Conservation (phyloP, 2,888 invertebrate species). For the Euplexia lucipara region DNA sequence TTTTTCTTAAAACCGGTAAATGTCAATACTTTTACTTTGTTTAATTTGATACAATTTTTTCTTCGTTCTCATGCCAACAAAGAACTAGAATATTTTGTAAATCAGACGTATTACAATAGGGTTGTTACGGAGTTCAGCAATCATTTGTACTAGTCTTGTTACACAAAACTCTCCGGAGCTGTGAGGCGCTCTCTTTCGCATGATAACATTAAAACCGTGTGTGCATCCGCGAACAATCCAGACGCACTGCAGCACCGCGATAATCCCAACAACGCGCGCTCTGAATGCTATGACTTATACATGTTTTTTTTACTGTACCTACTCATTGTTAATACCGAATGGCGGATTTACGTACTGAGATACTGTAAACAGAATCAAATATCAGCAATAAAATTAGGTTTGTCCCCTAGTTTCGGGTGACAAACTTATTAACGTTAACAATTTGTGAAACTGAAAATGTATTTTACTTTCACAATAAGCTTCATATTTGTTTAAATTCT, state of each 20-base stretch:
- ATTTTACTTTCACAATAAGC: too few species aligned
- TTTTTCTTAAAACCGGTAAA: too few species aligned
- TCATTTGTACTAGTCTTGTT: background rate
- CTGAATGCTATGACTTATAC: slow-evolving; percentile 2
- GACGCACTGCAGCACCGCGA: slow-evolving; percentile 14
- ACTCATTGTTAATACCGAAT: background rate
- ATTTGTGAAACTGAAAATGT: too few species aligned
- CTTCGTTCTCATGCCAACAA: background rate
- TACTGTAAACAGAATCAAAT: too few species aligned
- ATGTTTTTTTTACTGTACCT: background rate
- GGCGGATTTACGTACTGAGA: too few species aligned
- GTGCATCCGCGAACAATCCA: slow-evolving; percentile 1
- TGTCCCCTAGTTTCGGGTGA: too few species aligned
- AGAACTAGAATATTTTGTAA: background rate
- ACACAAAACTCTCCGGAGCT: background rate
- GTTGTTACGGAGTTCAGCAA: background rate
- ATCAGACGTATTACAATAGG: background rate
- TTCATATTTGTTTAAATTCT: too few species aligned
- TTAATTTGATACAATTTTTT: background rate
- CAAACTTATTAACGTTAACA: too few species aligned
- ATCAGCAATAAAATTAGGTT: too few species aligned
- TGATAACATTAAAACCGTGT: slow-evolving; percentile 1
- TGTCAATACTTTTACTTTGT: too few species aligned
- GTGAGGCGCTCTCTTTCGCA: background rate
- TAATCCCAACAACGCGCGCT: background rate